phyloP scores from a whole-genome alignment of 2,797 vertebrate genomes.

The Aeoliscus strigatus region DNA sequence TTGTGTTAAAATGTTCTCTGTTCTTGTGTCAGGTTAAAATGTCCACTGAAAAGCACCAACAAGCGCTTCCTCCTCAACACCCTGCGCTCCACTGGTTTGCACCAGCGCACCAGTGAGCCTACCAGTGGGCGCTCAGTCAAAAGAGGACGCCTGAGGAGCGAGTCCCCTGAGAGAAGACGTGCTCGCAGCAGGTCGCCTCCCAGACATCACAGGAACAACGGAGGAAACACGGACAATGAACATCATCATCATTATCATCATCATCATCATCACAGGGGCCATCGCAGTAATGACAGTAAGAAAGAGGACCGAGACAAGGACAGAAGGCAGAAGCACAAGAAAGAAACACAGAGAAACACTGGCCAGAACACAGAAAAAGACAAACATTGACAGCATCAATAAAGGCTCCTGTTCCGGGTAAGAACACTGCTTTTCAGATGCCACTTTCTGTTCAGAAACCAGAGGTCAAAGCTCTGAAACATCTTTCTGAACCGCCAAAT shows the following conservation, averaged over 20 bases:
- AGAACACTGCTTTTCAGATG: slow-evolving; percentile 8
- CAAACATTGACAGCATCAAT: slow-evolving; percentile 28
- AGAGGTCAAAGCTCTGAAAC: slow-evolving; percentile 13
- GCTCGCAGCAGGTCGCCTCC: slow-evolving; percentile 55
- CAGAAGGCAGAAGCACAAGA: slow-evolving; percentile 28
- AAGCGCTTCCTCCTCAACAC: slow-evolving; percentile 97
- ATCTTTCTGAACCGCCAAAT: slow-evolving; percentile 9
- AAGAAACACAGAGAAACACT: slow-evolving; percentile 31
- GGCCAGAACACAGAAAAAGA: slow-evolving; percentile 40
- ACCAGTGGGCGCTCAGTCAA: slow-evolving; percentile 13
- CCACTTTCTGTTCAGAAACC: slow-evolving; percentile 14
- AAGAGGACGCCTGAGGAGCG: slow-evolving; percentile 33
- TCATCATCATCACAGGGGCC: slow-evolving; percentile 31
- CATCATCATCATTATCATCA: slow-evolving; percentile 36
- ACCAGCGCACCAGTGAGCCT: slow-evolving; percentile 27
- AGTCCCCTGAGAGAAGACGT: slow-evolving; percentile 36
- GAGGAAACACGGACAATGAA: slow-evolving; percentile 36
- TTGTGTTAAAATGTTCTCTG: not conserved
- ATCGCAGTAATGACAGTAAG: slow-evolving; percentile 34
- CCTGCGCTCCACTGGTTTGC: slow-evolving; percentile 80
- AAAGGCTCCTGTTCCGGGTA: slow-evolving; percentile 17
- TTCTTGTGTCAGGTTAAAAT: slow-evolving; percentile 85
- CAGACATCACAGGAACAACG: slow-evolving; percentile 26
- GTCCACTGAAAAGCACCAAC: slow-evolving; percentile 89
- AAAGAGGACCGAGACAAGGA: slow-evolving; percentile 46